Percentiles rank a stretch among this genome's conserved stretches.
Evolutionary conservation across 2,113 vertebrate genomes (phyloP).

Genomic region (Bubo blakistoni): DNA sequence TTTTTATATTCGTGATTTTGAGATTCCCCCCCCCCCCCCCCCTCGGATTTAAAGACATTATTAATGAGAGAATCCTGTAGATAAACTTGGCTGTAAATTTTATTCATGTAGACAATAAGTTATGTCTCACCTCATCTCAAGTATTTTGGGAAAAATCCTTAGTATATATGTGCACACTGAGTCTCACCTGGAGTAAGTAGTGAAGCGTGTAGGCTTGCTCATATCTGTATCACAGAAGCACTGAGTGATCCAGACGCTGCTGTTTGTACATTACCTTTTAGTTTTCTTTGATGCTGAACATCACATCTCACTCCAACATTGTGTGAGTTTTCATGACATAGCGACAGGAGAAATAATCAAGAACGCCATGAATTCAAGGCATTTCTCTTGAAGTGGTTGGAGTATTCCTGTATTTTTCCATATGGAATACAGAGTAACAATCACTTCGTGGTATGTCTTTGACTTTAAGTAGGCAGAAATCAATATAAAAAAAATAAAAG

Average conservation of each 20-base stretch:
- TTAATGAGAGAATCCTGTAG: background rate
- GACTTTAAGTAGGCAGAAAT: constrained; percentile 43
- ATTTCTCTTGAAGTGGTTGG: background rate
- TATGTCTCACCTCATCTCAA: background rate
- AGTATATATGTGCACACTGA: background rate
- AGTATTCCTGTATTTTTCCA: constrained; percentile 38
- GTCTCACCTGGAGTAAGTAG: background rate
- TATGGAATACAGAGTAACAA: background rate
- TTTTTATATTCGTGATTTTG: too few species aligned
- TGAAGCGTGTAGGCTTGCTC: background rate
- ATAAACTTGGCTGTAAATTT: background rate
- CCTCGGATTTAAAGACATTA: constrained; percentile 18
- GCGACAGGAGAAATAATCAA: background rate
- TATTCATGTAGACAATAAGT: background rate
- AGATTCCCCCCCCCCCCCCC: background rate
- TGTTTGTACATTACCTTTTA: background rate
- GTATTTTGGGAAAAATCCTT: background rate
- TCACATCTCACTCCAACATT: background rate
- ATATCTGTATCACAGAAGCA: background rate
- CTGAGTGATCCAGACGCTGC: background rate
- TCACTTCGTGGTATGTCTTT: background rate
- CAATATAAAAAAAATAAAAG: constrained; percentile 60
- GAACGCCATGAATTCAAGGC: background rate
- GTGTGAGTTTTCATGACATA: background rate
- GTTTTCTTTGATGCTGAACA: background rate